These are phyloP conservation scores for Callinectes sapidus DNA, from an alignment of 2,888 invertebrate species.

Conservation along the genomic window DNA sequence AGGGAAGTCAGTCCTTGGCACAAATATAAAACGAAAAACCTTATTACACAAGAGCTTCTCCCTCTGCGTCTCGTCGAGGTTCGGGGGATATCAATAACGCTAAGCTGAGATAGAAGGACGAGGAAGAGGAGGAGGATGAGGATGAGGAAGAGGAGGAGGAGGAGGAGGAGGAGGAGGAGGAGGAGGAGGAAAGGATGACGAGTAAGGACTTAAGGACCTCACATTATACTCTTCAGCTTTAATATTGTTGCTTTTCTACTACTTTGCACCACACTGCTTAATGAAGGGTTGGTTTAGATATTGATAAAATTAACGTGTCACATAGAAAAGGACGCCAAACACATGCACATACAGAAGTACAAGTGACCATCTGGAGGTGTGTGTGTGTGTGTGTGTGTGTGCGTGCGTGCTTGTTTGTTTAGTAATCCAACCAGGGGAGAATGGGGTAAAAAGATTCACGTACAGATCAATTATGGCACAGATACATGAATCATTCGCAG, in stretches of 20 bases:
- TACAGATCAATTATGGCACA: background rate
- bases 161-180: too few species aligned
- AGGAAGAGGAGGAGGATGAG: background rate
- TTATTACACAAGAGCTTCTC: background rate
- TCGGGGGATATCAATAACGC: background rate
- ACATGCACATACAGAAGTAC: background rate
- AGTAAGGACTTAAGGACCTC: background rate
- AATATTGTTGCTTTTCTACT: background rate
- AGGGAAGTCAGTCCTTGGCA: conserved; percentile 54
- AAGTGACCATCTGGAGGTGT: background rate
- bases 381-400: background rate
- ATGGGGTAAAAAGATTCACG: background rate
- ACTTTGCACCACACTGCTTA: background rate
- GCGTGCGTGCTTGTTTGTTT: background rate
- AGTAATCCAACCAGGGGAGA: background rate
- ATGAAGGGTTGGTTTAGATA: background rate
- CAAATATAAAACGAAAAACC: conserved; percentile 21
- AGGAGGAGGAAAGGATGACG: background rate
- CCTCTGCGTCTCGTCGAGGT: background rate
- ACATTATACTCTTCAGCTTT: background rate
- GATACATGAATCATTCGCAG: background rate
- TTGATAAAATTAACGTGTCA: background rate
- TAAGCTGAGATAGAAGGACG: background rate
- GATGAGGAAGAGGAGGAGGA: too few species aligned
- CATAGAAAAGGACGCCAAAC: background rate